Percentiles rank a stretch among this genome's conserved stretches.
These are phyloP conservation scores for Nothocercus julius DNA, from an alignment of 2,113 vertebrate genomes.

Conservation along the genomic window DNA sequence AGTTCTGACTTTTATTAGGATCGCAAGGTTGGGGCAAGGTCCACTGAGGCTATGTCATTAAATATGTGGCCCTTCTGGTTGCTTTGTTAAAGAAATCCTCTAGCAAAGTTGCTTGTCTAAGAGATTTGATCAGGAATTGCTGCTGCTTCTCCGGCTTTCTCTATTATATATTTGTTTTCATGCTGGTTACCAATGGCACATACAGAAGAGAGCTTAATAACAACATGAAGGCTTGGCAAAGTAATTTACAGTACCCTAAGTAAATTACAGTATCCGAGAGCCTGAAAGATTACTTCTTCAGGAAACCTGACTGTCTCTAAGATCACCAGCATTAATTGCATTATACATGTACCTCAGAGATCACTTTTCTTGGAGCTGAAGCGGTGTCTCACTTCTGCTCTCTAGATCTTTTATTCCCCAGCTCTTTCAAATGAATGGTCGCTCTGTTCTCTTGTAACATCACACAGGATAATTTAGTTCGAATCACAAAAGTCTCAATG, in stretches of 20 bases:
- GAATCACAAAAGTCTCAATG: not conserved
- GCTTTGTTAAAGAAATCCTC: not conserved
- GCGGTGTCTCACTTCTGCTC: not conserved
- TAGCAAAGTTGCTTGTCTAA: not conserved
- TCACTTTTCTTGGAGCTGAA: not conserved
- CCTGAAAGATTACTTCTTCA: not conserved
- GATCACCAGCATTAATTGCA: not conserved
- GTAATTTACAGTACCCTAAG: not conserved
- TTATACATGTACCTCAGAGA: rapidly evolving
- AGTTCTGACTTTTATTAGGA: not conserved
- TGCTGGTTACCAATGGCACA: not conserved
- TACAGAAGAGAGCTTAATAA: not conserved
- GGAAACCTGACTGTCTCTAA: not conserved
- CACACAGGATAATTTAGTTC: not conserved
- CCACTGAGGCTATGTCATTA: not conserved
- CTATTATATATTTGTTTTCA: not conserved
- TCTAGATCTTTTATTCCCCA: not conserved
- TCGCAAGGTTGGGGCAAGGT: not conserved
- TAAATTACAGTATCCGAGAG: not conserved
- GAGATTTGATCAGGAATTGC: not conserved
- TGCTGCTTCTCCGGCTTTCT: not conserved
- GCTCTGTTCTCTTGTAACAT: not conserved
- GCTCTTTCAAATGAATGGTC: not conserved
- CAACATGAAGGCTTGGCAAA: not conserved
- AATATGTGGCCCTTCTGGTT: not conserved